Conservation (phyloP, 2,113 vertebrate species). For the Anguilla rostrata region DNA sequence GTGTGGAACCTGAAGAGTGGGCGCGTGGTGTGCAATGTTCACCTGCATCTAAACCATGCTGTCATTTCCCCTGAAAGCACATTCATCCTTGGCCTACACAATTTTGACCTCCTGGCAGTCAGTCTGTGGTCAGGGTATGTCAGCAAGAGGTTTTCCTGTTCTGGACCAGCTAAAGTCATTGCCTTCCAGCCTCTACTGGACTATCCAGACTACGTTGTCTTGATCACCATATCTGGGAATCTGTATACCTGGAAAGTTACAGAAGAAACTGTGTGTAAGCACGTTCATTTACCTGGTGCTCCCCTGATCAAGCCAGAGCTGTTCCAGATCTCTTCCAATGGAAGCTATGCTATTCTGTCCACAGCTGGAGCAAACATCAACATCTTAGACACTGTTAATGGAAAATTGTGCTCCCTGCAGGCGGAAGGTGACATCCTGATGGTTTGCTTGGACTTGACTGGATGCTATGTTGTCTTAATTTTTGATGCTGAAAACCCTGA, state of each 20-base stretch:
- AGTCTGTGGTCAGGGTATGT: conserved; percentile 73
- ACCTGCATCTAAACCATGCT: conserved; percentile 54
- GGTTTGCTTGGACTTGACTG: conserved; percentile 56
- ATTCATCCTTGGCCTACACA: conserved; percentile 65
- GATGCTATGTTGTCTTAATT: conserved; percentile 59
- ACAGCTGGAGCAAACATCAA: conserved; percentile 48
- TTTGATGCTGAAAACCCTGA: conserved; percentile 22
- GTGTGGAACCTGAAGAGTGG: conserved; percentile 71
- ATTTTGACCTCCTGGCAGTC: conserved; percentile 66
- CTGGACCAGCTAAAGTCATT: conserved; percentile 49
- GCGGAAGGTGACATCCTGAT: conserved; percentile 51
- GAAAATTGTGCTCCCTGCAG: conserved; percentile 60
- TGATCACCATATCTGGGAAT: conserved; percentile 59
- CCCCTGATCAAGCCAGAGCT: conserved; percentile 49
- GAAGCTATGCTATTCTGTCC: conserved; percentile 62
- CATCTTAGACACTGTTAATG: conserved; percentile 59
- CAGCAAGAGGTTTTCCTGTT: conserved; percentile 65
- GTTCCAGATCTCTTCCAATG: conserved; percentile 66
- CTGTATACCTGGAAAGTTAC: conserved; percentile 75
- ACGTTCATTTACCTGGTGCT: conserved; percentile 61
- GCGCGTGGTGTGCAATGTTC: conserved; percentile 64
- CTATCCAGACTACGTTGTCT: conserved; percentile 69
- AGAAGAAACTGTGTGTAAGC: conserved; percentile 67
- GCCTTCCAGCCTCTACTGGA: conserved; percentile 64
- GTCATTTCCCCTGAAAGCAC: conserved; percentile 71